These are phyloP conservation scores for Anoplophora glabripennis DNA, from an alignment of 1,140 invertebrate species.

Conservation along the genomic window DNA sequence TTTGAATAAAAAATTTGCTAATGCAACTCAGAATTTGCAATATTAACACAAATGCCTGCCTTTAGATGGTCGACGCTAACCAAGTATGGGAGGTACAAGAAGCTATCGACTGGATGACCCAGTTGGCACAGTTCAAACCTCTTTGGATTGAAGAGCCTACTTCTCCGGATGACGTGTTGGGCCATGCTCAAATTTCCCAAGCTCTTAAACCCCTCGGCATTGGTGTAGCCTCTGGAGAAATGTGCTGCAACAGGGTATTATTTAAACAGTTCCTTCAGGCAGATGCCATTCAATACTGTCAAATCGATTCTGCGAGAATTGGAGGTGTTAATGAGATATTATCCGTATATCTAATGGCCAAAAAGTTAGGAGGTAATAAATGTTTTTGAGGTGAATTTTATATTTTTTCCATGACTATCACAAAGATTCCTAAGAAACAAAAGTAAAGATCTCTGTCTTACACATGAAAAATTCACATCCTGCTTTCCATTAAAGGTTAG, in stretches of 20 bases:
- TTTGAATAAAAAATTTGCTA: not conserved
- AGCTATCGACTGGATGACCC: slow-evolving; percentile 83
- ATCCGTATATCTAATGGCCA: slow-evolving; percentile 84
- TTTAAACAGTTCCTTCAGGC: slow-evolving; percentile 89
- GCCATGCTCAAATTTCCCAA: slow-evolving; percentile 71
- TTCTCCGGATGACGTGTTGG: slow-evolving; percentile 84
- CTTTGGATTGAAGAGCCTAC: slow-evolving; percentile 94
- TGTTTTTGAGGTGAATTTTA: slow-evolving; percentile 5
- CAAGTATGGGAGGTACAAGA: slow-evolving; percentile 85
- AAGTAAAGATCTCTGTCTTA: no score
- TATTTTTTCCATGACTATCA: not conserved
- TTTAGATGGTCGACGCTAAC: slow-evolving; percentile 86
- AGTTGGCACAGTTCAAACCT: slow-evolving; percentile 69
- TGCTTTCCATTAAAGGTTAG: no score
- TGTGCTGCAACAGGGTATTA: slow-evolving; percentile 86
- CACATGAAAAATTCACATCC: no score
- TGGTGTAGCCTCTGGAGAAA: slow-evolving; percentile 86
- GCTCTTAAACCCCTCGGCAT: slow-evolving; percentile 68
- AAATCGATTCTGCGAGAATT: slow-evolving; percentile 85
- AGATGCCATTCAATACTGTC: slow-evolving; percentile 79
- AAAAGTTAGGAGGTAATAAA: slow-evolving; percentile 63
- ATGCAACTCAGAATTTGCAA: not conserved
- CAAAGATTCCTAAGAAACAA: not conserved
- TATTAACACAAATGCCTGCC: not conserved
- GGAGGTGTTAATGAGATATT: slow-evolving; percentile 88